Evolutionary conservation across 2,888 invertebrate species (phyloP), one percentile per base, ranked within the genome.

Genomic region (Protonemura montana): DNA sequence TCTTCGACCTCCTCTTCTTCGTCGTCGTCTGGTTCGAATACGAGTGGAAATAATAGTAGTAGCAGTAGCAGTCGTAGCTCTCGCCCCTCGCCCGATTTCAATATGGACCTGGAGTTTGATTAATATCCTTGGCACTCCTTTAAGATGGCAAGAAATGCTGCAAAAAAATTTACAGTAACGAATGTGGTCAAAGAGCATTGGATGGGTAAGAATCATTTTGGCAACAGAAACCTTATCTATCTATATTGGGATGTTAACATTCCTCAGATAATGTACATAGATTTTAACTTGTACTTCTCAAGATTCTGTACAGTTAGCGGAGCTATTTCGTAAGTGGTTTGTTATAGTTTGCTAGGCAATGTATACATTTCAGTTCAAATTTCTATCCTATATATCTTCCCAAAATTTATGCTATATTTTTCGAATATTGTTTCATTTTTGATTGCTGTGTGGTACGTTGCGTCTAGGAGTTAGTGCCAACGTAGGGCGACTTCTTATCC

Each of bases 81-180:
- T 21, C 76, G 85, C 27, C 86, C 76, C 5, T 85, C 85, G 25
- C 85, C 87, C 77, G 87, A 88, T 78, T 88, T 86, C 42, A 86
- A 87, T 76, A 88, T 88, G 87, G 87, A 88, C 76, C 59, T 85
- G 78, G 87, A 88, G 85, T 87, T 85, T 86, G 87, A 88, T 76
- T 88, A 88, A 85, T 86, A 85, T 42, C 27, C 29, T 81, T 29
- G 81, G 13, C 59, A 59, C 59, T 59, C 59, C 13, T 59, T 3
- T 2, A 59, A 59, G 21, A 3, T 59, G 16, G 2, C 21, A 21
- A 59, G 59, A 59, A 7, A 16, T 59, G 59, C 13, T 21, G 59
- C 59, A 59, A 59, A 59, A 3, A 59, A 59, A 35, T 35, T 59
- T 13, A 59, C 13, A 21, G 59, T 59, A 59, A 59, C 13, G 59